Base-by-base conservation (phyloP, 2,797 vertebrate species). In the Falco columbarius region DNA sequence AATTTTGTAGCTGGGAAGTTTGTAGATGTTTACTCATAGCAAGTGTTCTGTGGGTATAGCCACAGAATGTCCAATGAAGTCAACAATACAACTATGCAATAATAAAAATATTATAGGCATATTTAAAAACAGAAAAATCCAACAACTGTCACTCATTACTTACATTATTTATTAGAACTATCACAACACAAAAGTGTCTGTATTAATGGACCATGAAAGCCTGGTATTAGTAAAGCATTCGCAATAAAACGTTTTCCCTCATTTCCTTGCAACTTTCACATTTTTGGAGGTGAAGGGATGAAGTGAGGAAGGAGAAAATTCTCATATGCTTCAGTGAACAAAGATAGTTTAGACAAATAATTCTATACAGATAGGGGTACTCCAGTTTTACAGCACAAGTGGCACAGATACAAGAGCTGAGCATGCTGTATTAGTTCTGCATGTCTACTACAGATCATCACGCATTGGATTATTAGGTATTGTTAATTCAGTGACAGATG, bases 1-100 rank as follows among this genome's bases (percentile, higher is more conserved):
- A 97, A 96, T 97, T 97, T 93, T 94, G 95, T 85, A 95, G 86
- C 68, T 92, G 61, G 68, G 90, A 93, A 93, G 93, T 96, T 83
- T 96, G 95, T 86, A 96, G 84, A 81, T 8, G 3, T 89, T 97
- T 96, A 92, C 84, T 76, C 44, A 70, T 75, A 97, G 79, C 84
- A 94, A 96, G 32, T 30, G 13, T 72, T 68, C 30, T 6, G 81
- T 70, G 65, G 74, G 81, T 93, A 93, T 36, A 90, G 74, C 51
- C 63, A 79, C 40, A 93, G 77, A 89, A 83, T 90, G 94, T 89
- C 65, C 77, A 74, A 44, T 77, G 47, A 92, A 92, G 91, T 86
- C 49, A 93, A 90, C 20, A 84, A 18, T 20, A 34, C 6, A 24
- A 59, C 21, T 56, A 11, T 42, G 44, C 29, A 86, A 71, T 44